These are phyloP conservation scores for Anastrepha ludens DNA, from an alignment of 1,140 invertebrate genomes.

Conservation along the genomic window DNA sequence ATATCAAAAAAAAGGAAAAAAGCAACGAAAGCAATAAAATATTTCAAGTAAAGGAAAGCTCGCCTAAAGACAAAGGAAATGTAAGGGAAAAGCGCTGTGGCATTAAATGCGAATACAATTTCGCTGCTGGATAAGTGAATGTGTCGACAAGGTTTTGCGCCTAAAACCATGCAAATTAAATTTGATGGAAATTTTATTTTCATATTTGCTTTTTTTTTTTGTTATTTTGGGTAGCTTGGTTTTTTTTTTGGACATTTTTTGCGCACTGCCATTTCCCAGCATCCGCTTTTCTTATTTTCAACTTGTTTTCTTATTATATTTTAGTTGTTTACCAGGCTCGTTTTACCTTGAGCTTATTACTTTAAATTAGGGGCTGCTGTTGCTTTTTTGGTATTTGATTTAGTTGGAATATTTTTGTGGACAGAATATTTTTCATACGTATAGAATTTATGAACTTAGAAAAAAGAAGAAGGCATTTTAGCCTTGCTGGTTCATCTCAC, in stretches of 20 bases:
- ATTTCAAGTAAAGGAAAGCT: background rate
- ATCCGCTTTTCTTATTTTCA: background rate
- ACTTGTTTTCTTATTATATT: background rate
- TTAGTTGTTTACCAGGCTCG: background rate
- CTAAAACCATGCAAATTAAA: conserved; percentile 60
- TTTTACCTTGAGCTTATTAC: too few relatives aligned
- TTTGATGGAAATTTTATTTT: conserved; percentile 59
- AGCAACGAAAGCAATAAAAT: conserved; percentile 28
- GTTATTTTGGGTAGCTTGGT: background rate
- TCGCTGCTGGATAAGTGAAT: conserved; percentile 25
- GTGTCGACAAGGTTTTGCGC: conserved; percentile 47
- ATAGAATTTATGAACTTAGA: too few relatives aligned
- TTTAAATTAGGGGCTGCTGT: background rate
- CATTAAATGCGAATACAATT: conserved; percentile 37
- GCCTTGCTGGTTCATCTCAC: too few relatives aligned
- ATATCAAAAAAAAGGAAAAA: conserved; percentile 11
- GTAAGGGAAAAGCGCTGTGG: background rate
- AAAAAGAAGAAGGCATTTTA: too few relatives aligned
- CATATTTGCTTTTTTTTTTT: background rate
- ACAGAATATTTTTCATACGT: too few relatives aligned
- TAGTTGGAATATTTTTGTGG: too few relatives aligned
- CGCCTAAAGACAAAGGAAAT: background rate
- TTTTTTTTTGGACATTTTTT: background rate
- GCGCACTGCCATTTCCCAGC: background rate
- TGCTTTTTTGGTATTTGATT: background rate